Evolutionary conservation across 2,888 invertebrate species (phyloP).

Genomic region (Arenicola marina): DNA sequence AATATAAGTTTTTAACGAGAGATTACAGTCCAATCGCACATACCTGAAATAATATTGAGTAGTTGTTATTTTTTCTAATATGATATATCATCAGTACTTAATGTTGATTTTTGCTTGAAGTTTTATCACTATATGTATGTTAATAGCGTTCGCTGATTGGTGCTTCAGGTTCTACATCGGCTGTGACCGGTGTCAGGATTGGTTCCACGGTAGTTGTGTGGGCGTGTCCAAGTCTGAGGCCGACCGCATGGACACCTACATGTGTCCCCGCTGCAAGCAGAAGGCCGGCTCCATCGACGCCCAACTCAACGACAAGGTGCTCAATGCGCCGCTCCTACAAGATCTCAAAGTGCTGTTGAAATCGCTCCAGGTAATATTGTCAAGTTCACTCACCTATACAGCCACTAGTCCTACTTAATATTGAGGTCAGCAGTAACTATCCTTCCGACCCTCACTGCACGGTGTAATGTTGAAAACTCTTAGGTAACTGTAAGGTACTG

Average conservation of each 20-base stretch:
- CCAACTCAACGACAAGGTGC: neutral
- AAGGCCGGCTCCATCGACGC: neutral
- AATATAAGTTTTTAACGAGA: too few species aligned
- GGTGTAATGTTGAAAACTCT: too few species aligned
- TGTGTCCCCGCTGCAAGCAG: constrained; percentile 83
- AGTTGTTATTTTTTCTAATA: constrained; percentile 3
- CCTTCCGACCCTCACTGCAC: too few species aligned
- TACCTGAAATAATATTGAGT: too few species aligned
- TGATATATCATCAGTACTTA: too few species aligned
- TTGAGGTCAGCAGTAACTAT: too few species aligned
- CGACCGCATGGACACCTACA: constrained; percentile 93
- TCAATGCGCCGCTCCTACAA: neutral
- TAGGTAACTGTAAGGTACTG: too few species aligned
- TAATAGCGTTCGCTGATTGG: neutral
- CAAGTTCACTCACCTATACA: too few species aligned
- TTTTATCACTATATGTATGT: neutral
- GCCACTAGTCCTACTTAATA: too few species aligned
- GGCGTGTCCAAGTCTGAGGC: constrained; percentile 67
- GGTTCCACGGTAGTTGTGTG: constrained; percentile 98
- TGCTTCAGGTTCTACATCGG: constrained; percentile 90
- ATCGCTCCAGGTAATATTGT: neutral
- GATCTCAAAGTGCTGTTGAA: neutral
- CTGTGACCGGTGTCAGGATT: constrained; percentile 97
- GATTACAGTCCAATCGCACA: too few species aligned
- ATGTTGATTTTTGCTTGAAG: neutral